Evolutionary conservation across 2,797 vertebrate genomes (phyloP).

Genomic region (Oophaga sylvatica): DNA sequence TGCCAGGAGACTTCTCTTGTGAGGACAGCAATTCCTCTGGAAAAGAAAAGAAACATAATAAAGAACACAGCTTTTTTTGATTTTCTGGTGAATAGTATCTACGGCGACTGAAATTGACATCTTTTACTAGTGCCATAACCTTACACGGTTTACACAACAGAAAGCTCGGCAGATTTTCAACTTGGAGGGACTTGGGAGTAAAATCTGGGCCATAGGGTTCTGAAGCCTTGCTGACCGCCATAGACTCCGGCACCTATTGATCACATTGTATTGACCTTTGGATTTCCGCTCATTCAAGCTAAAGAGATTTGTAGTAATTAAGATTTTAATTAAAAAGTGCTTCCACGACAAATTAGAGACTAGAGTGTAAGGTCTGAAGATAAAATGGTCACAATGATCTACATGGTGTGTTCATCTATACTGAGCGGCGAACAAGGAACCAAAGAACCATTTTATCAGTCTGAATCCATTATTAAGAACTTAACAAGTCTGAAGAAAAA

Average conservation of each 20-base stretch:
- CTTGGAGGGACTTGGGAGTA: neutral
- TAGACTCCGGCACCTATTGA: slow-evolving; percentile 47
- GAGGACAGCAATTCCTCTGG: slow-evolving; percentile 75
- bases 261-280: slow-evolving; percentile 36
- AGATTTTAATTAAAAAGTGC: slow-evolving; percentile 48
- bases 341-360: neutral
- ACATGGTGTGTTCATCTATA: neutral
- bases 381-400: neutral
- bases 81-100: neutral
- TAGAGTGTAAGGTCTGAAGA: neutral
- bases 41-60: neutral
- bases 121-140: neutral
- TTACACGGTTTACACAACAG: neutral
- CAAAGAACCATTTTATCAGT: neutral
- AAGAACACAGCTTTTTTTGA: neutral
- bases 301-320: slow-evolving; percentile 22
- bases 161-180: neutral
- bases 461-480: neutral
- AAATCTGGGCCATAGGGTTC: slow-evolving; percentile 45
- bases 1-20: slow-evolving; percentile 88
- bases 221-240: slow-evolving; percentile 36
- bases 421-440: neutral
- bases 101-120: neutral
- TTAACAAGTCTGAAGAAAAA: too few relatives aligned
- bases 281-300: slow-evolving; percentile 15